Percentiles rank a stretch among this genome's conserved stretches.
These are phyloP conservation scores for Tychaedon coryphoeus DNA, from an alignment of 2,113 vertebrate genomes.

Conservation along the genomic window DNA sequence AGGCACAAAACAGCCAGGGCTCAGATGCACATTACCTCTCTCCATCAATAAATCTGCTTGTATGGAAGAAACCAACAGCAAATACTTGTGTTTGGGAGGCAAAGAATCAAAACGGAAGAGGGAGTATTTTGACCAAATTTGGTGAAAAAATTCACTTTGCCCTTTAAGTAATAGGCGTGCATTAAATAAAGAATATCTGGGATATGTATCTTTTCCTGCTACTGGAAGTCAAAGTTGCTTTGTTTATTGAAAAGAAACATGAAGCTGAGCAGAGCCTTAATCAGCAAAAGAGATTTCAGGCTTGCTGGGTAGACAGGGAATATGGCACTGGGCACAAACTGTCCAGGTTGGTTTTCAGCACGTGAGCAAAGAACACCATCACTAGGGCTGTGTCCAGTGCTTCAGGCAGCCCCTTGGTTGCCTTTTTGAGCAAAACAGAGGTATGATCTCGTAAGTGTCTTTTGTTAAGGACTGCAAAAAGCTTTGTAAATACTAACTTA, in stretches of 20 bases:
- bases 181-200: not conserved
- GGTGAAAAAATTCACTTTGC: not conserved
- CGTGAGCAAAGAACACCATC: accelerated
- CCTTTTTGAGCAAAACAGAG: not conserved
- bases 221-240: not conserved
- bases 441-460: accelerated
- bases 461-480: not conserved
- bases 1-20: not conserved
- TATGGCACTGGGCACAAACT: not conserved
- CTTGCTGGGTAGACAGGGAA: not conserved
- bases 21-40: not conserved
- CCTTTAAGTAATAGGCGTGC: not conserved
- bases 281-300: not conserved
- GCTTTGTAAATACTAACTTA: not conserved
- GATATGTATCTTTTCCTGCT: not conserved
- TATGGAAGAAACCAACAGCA: not conserved
- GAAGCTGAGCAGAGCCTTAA: not conserved
- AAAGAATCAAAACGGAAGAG: not conserved
- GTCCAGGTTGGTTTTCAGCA: not conserved
- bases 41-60: not conserved
- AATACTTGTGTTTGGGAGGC: not conserved
- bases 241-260: not conserved
- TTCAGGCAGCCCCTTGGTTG: not conserved
- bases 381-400: not conserved
- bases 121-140: conserved; percentile 55